phyloP scores from a whole-genome alignment of 2,113 vertebrate genomes.

The Microtus richardsoni region DNA sequence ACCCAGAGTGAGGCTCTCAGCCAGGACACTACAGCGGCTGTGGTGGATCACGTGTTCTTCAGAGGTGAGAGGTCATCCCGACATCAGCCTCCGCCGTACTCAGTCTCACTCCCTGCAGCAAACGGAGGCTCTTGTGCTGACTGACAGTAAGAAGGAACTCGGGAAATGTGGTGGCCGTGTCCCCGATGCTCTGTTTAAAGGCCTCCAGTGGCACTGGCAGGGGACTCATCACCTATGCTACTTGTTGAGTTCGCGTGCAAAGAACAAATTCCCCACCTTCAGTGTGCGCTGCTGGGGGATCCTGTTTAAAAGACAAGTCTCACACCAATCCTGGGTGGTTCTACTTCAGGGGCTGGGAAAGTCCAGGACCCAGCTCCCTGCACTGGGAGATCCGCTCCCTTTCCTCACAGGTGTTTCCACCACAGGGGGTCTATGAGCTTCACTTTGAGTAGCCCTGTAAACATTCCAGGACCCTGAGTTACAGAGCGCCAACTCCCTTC shows the following conservation, averaged over 20 bases:
- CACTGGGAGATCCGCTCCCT: neutral
- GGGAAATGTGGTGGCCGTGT: too few species aligned
- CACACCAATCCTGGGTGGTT: neutral
- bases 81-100: accelerated
- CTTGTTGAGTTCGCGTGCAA: neutral
- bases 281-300: neutral
- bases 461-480: neutral
- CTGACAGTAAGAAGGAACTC: neutral
- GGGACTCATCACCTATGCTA: neutral
- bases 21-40: slow-evolving; percentile 80
- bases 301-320: neutral
- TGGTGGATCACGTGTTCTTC: slow-evolving; percentile 88
- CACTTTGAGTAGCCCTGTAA: neutral
- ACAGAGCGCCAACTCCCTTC: neutral
- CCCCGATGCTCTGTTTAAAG: neutral
- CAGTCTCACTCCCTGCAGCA: neutral
- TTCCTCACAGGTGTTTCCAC: neutral
- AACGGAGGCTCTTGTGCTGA: neutral
- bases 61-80: slow-evolving; percentile 80
- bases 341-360: neutral
- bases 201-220: neutral
- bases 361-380: neutral
- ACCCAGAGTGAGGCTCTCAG: slow-evolving; percentile 83
- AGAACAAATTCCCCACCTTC: neutral
- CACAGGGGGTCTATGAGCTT: accelerated